Conservation (phyloP, 2,113 vertebrate species). For the Cranoglanis bouderius region DNA sequence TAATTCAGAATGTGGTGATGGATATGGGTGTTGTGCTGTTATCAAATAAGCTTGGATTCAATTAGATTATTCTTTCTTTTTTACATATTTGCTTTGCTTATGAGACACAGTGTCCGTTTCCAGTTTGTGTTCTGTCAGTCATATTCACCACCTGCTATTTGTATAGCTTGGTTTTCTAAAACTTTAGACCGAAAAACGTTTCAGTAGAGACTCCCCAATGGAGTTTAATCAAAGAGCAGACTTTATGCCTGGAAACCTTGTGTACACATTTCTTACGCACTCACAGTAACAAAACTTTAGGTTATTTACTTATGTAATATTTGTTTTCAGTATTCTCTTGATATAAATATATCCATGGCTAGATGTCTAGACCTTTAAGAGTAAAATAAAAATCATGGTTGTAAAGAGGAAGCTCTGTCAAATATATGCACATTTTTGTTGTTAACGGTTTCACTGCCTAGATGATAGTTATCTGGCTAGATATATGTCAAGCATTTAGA, state of each 20-base stretch:
- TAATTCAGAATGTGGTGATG: background rate
- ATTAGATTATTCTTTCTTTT: slow-evolving; percentile 12
- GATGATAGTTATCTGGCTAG: background rate
- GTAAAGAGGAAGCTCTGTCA: background rate
- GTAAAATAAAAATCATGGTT: background rate
- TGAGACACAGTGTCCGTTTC: background rate
- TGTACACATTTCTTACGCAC: background rate
- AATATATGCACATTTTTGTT: background rate
- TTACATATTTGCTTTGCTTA: background rate
- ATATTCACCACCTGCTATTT: background rate
- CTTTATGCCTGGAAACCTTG: background rate
- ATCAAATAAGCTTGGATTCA: slow-evolving; percentile 20
- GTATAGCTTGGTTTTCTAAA: background rate
- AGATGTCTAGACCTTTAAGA: background rate
- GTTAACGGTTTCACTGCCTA: background rate
- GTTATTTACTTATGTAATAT: background rate
- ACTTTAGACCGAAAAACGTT: background rate
- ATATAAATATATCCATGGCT: background rate
- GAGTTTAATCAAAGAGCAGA: background rate
- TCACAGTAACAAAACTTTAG: background rate
- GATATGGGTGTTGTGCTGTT: slow-evolving; percentile 8
- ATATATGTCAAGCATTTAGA: slow-evolving; percentile 9
- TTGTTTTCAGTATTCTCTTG: slow-evolving; percentile 8
- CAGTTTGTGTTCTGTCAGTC: background rate
- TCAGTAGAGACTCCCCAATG: background rate